Evolutionary conservation across 2,888 invertebrate genomes (phyloP).

Genomic region (Anodontia alba): DNA sequence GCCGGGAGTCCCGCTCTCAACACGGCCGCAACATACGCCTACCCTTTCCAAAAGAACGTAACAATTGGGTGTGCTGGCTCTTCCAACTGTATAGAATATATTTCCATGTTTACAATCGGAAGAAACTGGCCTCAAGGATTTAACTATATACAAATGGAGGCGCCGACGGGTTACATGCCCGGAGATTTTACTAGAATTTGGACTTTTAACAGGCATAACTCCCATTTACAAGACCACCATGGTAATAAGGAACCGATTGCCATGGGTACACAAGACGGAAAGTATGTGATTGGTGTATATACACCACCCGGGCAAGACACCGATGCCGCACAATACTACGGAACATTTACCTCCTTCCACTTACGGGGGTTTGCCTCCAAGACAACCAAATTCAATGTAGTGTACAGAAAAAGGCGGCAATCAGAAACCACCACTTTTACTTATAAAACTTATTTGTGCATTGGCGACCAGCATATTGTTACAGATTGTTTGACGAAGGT

Average conservation of each 20-base stretch:
- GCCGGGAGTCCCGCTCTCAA: slow-evolving; percentile 47
- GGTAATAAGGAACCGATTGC: slow-evolving; percentile 41
- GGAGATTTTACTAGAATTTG: slow-evolving; percentile 49
- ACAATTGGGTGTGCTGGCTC: slow-evolving; percentile 58
- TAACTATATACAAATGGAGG: slow-evolving; percentile 55
- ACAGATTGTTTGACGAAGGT: slow-evolving; percentile 49
- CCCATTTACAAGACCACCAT: slow-evolving; percentile 29
- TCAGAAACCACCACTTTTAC: slow-evolving; percentile 28
- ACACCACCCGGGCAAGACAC: slow-evolving; percentile 57
- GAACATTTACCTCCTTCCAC: slow-evolving; percentile 10
- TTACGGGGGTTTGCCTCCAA: slow-evolving; percentile 7
- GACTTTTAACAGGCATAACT: slow-evolving; percentile 38
- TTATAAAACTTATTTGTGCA: slow-evolving; percentile 60
- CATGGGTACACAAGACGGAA: slow-evolving; percentile 48
- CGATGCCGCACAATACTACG: slow-evolving; percentile 38
- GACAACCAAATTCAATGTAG: slow-evolving; percentile 59
- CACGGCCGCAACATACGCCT: slow-evolving; percentile 43
- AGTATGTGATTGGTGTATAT: slow-evolving; percentile 60
- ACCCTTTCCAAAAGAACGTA: slow-evolving; percentile 60
- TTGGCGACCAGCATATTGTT: slow-evolving; percentile 55
- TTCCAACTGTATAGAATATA: slow-evolving; percentile 51
- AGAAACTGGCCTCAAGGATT: slow-evolving; percentile 58
- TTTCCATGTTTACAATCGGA: slow-evolving; percentile 58
- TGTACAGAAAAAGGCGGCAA: slow-evolving; percentile 51
- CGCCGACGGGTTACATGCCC: slow-evolving; percentile 60